These are phyloP conservation scores for Himantopus leucocephalus DNA, from an alignment of 2,113 vertebrate species.

Conservation along the genomic window DNA sequence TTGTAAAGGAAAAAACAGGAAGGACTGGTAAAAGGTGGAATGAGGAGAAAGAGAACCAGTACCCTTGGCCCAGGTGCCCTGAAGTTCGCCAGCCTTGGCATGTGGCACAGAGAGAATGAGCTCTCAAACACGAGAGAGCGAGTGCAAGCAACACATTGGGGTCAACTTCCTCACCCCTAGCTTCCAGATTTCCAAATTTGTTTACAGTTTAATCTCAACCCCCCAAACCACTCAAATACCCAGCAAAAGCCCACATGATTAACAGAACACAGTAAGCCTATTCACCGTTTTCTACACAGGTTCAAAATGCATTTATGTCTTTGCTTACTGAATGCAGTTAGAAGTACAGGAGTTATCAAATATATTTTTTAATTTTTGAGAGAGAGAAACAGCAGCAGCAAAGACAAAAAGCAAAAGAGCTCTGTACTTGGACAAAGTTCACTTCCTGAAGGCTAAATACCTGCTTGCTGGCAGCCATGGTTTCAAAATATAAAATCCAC, in stretches of 20 bases:
- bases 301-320: background rate
- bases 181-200: background rate
- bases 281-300: background rate
- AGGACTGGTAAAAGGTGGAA: background rate
- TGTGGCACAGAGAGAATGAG: background rate
- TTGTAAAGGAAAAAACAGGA: background rate
- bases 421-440: background rate
- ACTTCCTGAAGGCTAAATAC: background rate
- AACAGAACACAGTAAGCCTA: background rate
- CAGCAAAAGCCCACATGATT: background rate
- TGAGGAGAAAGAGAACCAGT: background rate
- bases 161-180: background rate
- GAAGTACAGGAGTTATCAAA: background rate
- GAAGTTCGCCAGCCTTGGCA: background rate
- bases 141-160: background rate
- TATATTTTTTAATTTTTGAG: background rate
- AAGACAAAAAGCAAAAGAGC: background rate
- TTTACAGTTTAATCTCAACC: background rate
- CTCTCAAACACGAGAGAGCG: fast-evolving
- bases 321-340: background rate
- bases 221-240: background rate
- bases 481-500: background rate
- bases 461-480: background rate
- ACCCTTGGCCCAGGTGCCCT: background rate
- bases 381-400: background rate